Conservation (phyloP, 2,113 vertebrate species). For the Catagonus wagneri region DNA sequence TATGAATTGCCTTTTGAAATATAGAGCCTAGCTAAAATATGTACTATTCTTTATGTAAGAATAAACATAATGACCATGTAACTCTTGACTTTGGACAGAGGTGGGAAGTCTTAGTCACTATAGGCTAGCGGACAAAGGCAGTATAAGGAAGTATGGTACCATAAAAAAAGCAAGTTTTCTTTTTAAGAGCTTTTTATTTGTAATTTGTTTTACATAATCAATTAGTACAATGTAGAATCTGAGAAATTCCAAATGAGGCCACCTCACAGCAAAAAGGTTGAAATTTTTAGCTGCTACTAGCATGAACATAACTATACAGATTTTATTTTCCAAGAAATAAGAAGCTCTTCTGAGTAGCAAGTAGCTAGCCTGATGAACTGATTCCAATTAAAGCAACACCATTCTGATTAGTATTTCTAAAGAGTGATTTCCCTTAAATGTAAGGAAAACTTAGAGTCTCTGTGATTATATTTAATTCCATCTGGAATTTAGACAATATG, state of each 20-base stretch:
- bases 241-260: slow-evolving; percentile 49
- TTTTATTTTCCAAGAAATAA: slow-evolving; percentile 51
- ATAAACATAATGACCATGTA: slow-evolving; percentile 19
- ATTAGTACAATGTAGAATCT: slow-evolving; percentile 38
- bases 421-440: slow-evolving; percentile 57
- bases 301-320: slow-evolving; percentile 16
- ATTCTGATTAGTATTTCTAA: slow-evolving; percentile 40
- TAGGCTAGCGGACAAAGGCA: not conserved
- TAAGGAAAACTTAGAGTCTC: slow-evolving; percentile 64
- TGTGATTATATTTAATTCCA: slow-evolving; percentile 69
- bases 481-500: slow-evolving; percentile 63
- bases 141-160: not conserved
- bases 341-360: slow-evolving; percentile 45
- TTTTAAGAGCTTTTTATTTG: slow-evolving; percentile 71
- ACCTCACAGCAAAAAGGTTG: slow-evolving; percentile 33
- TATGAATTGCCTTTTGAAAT: slow-evolving; percentile 52
- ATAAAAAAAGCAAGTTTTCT: slow-evolving; percentile 8
- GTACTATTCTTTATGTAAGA: slow-evolving; percentile 17
- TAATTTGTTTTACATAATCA: slow-evolving; percentile 62
- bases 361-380: slow-evolving; percentile 33
- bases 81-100: slow-evolving; percentile 25
- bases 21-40: not conserved
- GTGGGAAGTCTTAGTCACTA: not conserved
- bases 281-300: slow-evolving; percentile 31
- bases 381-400: slow-evolving; percentile 42